Base-by-base conservation (phyloP, 2,888 invertebrate genomes). In the Syritta pipiens region DNA sequence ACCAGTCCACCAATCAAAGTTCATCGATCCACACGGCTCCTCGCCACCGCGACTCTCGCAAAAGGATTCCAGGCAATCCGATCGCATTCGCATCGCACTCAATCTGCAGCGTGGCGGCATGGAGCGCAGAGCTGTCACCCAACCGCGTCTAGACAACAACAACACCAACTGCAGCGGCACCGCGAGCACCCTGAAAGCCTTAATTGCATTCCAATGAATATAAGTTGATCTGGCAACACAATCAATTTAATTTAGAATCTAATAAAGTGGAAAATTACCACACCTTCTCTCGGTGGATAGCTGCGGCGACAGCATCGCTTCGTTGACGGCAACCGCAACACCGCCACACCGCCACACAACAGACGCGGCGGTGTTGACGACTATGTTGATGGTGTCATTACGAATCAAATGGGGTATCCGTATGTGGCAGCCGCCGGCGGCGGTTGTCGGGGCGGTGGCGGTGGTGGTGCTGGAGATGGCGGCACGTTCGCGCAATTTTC, bases 221-320 rank as follows among this genome's bases (percentile, higher is more conserved):
- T 62, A 79, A 79, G 79, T 60, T 51, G 67, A 74, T 74, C 79
- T 40, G 79, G 79, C 79, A 74, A 74, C 79, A 79, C 79, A 79
- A 79, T 79, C 79, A 79, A 74, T 74, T 79, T 68, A 74, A 79
- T 79, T 79, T 79, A 79, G 79, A 79, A 79, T 72, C 72, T 79
- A 79, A 79, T 79, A 79, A 79, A 79, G 74, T 79, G 79, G 79
- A 79, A 79, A 79, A 79, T 72, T 79, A 79, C 79, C 79, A 72
- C 79, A 79, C 79, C 79, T 79, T 79, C 57, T 37, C 69, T 30
- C 32, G 57, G 44, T 59, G 44, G 63, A 71, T 76, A 42, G 69
- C 20, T 35, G 32, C 60, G 44, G 24, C 40, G 30, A 30, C 20
- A 5, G 32, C n/a, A 26, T 62, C 42, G 42, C 49, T 32, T 28